Evolutionary conservation across 2,888 invertebrate genomes (phyloP), one percentile per base, ranked within the genome.

Genomic region (Aethes cnicana): DNA sequence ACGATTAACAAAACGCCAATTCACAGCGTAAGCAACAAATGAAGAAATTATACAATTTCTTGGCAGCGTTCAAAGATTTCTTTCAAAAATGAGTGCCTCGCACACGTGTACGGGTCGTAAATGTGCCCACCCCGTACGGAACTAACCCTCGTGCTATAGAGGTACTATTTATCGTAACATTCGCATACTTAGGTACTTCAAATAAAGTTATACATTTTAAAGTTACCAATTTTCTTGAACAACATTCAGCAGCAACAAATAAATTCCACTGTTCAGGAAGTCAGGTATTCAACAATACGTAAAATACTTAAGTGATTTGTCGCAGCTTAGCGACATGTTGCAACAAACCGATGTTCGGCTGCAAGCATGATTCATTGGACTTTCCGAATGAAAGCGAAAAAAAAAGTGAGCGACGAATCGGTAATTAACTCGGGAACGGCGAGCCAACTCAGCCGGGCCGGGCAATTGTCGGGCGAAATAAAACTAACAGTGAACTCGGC

Each of bases 71-170:
- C 72, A 74, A 73, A 69, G 74, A 75, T 81, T 79, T 80, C 74
- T 74, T n/a, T 77, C 69, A 73, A 75, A 80, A 77, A 77, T 74
- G 75, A 77, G 74, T 64, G 65, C 63, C 60, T 63, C 61, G 67
- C 63, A 72, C 76, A 79, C 79, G 75, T 77, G 80, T 72, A 64
- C 61, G 62, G 59, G 64, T 77, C 79, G 72, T 81, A 77, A 81
- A 81, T 75, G 77, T 77, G 69, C 71, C n/a, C n/a, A n/a, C n/a
- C n/a, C n/a, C n/a, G n/a, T n/a, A n/a, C n/a, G n/a, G n/a, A n/a
- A n/a, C n/a, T n/a, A n/a, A n/a, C n/a, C n/a, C n/a, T n/a, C n/a
- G n/a, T n/a, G n/a, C n/a, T n/a, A n/a, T n/a, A n/a, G n/a, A n/a
- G n/a, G n/a, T n/a, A n/a, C n/a, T n/a, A n/a, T n/a, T n/a, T n/a